Conservation (phyloP, 2,888 invertebrate species). For the Horisme vitalbata region DNA sequence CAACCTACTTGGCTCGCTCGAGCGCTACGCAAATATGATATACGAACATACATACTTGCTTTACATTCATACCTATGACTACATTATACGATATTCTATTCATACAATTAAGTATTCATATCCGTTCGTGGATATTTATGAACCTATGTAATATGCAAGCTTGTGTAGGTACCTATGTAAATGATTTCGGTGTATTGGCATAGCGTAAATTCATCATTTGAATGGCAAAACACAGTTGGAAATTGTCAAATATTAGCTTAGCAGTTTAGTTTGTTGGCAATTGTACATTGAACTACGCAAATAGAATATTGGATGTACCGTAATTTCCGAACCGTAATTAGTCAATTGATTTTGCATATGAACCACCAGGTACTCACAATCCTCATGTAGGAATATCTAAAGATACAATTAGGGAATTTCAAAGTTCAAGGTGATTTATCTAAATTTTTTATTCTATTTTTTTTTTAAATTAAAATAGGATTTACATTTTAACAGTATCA, state of each 20-base stretch:
- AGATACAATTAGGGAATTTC: too few species aligned
- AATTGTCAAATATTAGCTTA: background rate
- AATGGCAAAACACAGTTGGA: background rate
- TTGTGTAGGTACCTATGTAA: background rate
- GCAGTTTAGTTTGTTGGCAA: background rate
- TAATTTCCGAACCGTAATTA: too few species aligned
- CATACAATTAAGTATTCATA: background rate
- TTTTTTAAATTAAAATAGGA: too few species aligned
- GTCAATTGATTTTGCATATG: background rate
- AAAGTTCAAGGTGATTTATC: too few species aligned
- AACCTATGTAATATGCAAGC: background rate
- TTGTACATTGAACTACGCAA: too few species aligned
- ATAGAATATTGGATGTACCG: too few species aligned
- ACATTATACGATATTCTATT: too few species aligned
- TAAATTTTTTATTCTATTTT: too few species aligned
- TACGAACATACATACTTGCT: background rate
- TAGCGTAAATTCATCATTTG: background rate
- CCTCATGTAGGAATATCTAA: too few species aligned
- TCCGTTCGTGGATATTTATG: background rate
- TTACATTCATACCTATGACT: too few species aligned
- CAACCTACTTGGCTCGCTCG: conserved; percentile 65
- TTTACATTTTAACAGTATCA: too few species aligned
- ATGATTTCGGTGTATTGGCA: background rate
- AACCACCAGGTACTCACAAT: too few species aligned
- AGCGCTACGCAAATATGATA: conserved; percentile 22